Percentiles rank a stretch among this genome's conserved stretches.
Evolutionary conservation across 2,113 vertebrate species (phyloP).

Genomic region (Octodon degus): DNA sequence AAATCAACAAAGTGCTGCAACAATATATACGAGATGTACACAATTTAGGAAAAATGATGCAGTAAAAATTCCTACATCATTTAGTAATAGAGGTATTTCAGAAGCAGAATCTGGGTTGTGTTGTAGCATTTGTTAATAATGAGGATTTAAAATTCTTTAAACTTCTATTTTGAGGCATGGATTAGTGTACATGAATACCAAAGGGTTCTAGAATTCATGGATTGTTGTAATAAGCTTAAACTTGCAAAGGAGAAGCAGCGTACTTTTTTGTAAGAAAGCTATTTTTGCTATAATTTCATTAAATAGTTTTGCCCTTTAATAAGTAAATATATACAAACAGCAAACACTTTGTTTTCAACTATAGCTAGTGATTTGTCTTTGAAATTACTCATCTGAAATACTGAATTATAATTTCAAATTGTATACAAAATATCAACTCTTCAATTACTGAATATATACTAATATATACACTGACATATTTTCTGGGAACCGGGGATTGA

Average conservation of each 20-base stretch:
- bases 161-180: not conserved
- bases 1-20: not conserved
- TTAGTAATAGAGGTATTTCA: not conserved
- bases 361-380: not conserved
- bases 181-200: not conserved
- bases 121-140: not conserved
- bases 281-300: not conserved
- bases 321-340: not conserved
- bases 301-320: not conserved
- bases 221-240: not conserved
- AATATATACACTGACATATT: not conserved
- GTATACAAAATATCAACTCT: not conserved
- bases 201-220: not conserved
- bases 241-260: not conserved
- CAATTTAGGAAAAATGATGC: not conserved
- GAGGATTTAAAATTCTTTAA: not conserved
- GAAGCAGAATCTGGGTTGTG: not conserved
- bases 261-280: not conserved
- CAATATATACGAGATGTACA: not conserved
- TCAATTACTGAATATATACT: not conserved
- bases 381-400: not conserved
- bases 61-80: not conserved
- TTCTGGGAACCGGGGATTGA: too few relatives aligned
- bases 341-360: not conserved
- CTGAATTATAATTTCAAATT: not conserved